These are phyloP conservation scores for Cantharis rustica DNA, from an alignment of 2,888 invertebrate genomes.

Conservation along the genomic window DNA sequence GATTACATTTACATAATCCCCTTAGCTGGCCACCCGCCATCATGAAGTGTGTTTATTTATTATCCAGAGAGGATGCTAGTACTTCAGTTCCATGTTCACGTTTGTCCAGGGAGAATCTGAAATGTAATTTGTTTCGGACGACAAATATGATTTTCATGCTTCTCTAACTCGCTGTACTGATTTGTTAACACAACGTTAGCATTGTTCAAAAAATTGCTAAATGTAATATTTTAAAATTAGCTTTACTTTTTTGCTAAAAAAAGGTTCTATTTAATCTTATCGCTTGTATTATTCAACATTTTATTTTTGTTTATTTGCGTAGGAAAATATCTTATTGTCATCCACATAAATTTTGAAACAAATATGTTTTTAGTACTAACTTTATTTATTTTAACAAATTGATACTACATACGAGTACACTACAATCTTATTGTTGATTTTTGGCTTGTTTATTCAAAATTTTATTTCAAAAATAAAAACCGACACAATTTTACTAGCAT, in stretches of 20 bases:
- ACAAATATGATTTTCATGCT: constrained; percentile 24
- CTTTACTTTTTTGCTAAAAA: neutral
- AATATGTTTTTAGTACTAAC: neutral
- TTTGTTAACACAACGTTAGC: neutral
- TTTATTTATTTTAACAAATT: neutral
- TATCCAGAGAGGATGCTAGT: constrained; percentile 37
- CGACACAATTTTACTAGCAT: neutral
- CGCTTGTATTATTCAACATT: neutral
- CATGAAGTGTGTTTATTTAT: constrained; percentile 50
- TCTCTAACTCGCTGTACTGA: neutral
- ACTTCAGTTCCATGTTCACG: constrained; percentile 34
- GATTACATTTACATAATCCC: constrained; percentile 54
- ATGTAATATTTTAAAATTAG: neutral
- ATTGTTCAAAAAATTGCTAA: neutral
- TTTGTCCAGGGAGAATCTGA: constrained; percentile 32
- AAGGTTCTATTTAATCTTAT: neutral
- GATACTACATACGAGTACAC: too few relatives aligned
- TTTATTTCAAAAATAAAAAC: neutral
- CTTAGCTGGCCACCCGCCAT: constrained; percentile 46
- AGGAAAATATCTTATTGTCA: neutral
- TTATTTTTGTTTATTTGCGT: neutral
- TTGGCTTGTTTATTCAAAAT: neutral
- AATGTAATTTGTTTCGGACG: constrained; percentile 32
- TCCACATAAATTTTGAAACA: neutral
- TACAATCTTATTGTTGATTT: neutral